phyloP scores from a whole-genome alignment of 2,888 invertebrate genomes.

The Eupeodes luniger region DNA sequence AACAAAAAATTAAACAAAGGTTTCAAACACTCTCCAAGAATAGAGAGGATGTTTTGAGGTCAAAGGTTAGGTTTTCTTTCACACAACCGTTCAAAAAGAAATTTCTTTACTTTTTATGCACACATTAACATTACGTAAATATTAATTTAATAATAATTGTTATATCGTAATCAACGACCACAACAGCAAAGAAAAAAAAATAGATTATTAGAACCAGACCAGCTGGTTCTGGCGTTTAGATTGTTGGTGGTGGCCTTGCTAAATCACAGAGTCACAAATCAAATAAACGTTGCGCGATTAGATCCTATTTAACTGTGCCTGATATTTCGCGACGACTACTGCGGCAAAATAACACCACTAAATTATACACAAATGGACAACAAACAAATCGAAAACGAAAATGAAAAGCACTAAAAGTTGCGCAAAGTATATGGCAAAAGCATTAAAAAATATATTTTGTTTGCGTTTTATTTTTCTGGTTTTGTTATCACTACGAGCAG shows the following conservation, averaged over 20 bases:
- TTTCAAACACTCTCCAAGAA: slow-evolving; percentile 21
- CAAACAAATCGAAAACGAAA: background rate
- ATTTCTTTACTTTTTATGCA: background rate
- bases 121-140: slow-evolving; percentile 55
- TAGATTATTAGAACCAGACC: slow-evolving; percentile 57
- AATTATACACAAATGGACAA: slow-evolving; percentile 6
- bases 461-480: slow-evolving; percentile 32
- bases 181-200: background rate
- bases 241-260: slow-evolving; percentile 21
- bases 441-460: slow-evolving; percentile 9
- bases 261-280: slow-evolving; percentile 41
- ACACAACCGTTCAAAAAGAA: background rate
- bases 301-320: slow-evolving; percentile 44
- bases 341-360: slow-evolving; percentile 37
- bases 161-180: slow-evolving; percentile 28
- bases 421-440: slow-evolving; percentile 43
- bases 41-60: slow-evolving; percentile 23
- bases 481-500: slow-evolving; percentile 52
- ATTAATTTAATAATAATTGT: slow-evolving; percentile 11
- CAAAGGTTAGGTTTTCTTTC: background rate
- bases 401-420: slow-evolving; percentile 33
- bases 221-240: slow-evolving; percentile 45
- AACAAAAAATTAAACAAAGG: slow-evolving; percentile 9
- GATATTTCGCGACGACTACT: slow-evolving; percentile 1
- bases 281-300: slow-evolving; percentile 31